phyloP scores from a whole-genome alignment of 2,797 vertebrate species.

The Gambelia wislizenii region DNA sequence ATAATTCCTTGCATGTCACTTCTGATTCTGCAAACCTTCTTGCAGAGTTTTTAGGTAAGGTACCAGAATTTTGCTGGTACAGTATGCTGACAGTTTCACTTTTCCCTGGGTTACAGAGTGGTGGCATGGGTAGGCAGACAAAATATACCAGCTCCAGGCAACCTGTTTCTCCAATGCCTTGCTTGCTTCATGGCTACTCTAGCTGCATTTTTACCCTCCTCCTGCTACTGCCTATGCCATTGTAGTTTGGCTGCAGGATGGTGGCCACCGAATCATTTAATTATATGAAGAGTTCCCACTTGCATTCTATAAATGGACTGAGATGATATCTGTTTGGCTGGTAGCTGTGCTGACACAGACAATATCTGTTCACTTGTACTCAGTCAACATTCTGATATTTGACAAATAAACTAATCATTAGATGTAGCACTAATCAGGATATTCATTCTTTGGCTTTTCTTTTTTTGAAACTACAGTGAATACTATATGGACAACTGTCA shows the following conservation, averaged over 20 bases:
- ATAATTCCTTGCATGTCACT: background rate
- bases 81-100: no score
- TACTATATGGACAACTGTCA: constrained; percentile 32
- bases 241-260: no score
- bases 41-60: constrained; percentile 27
- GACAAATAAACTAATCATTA: constrained; percentile 55
- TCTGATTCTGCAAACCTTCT: background rate
- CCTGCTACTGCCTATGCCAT: no score
- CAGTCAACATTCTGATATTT: constrained; percentile 45
- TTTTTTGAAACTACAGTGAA: constrained; percentile 37
- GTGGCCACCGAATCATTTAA: background rate
- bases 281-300: constrained; percentile 24
- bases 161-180: no score
- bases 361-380: constrained; percentile 43
- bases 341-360: constrained; percentile 43
- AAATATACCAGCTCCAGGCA: no score
- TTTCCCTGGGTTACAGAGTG: no score
- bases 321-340: constrained; percentile 23
- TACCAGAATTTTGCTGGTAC: no score
- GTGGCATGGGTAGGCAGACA: no score
- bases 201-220: no score
- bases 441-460: constrained; percentile 63
- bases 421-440: constrained; percentile 57
- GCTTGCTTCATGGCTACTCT: no score
- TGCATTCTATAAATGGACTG: constrained; percentile 30